phyloP scores from a whole-genome alignment of 2,113 vertebrate species.

The Paradoxurus hermaphroditus region DNA sequence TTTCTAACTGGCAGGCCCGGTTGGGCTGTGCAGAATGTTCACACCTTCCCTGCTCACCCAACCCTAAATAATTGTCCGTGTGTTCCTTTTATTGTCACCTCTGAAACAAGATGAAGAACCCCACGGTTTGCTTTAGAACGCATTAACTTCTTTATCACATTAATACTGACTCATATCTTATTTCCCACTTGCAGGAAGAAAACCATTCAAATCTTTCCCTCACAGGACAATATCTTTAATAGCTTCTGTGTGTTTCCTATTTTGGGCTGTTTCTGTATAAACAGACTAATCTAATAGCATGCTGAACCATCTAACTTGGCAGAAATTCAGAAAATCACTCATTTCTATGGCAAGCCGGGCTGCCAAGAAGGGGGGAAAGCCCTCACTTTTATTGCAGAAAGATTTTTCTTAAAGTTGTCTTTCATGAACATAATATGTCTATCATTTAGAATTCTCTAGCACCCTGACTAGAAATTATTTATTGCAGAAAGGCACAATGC shows the following conservation, averaged over 20 bases:
- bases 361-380: slow-evolving; percentile 73
- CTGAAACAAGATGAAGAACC: slow-evolving; percentile 79
- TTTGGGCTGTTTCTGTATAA: slow-evolving; percentile 89
- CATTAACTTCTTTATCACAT: slow-evolving; percentile 84
- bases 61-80: slow-evolving; percentile 78
- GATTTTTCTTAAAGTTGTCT: slow-evolving; percentile 83
- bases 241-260: slow-evolving; percentile 86
- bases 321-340: slow-evolving; percentile 88
- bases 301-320: slow-evolving; percentile 88
- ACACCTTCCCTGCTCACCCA: slow-evolving; percentile 73
- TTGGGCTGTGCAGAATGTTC: slow-evolving; percentile 43
- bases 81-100: slow-evolving; percentile 82
- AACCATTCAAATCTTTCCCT: slow-evolving; percentile 84
- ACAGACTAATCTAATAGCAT: slow-evolving; percentile 88
- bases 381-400: slow-evolving; percentile 79
- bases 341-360: slow-evolving; percentile 83
- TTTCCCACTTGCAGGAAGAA: slow-evolving; percentile 84
- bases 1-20: neutral
- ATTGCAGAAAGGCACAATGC: slow-evolving; percentile 64
- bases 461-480: slow-evolving; percentile 76
- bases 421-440: slow-evolving; percentile 82
- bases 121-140: slow-evolving; percentile 78
- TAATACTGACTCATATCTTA: slow-evolving; percentile 84
- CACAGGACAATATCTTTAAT: slow-evolving; percentile 87
- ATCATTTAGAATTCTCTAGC: slow-evolving; percentile 77